phyloP scores from a whole-genome alignment of 2,113 vertebrate genomes.

The Gasterosteus aculeatus region DNA sequence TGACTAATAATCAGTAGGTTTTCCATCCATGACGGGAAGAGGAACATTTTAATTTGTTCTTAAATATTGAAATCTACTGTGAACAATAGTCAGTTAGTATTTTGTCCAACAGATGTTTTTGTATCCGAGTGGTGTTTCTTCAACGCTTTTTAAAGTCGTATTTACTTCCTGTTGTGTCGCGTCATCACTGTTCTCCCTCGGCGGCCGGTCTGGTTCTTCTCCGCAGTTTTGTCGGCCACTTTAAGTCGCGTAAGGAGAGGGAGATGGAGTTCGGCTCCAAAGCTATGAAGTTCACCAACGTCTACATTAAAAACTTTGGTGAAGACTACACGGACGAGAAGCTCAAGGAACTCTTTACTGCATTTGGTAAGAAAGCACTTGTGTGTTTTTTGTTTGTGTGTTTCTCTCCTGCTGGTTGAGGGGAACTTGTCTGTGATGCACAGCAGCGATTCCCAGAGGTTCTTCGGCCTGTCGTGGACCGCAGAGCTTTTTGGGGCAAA shows the following conservation, averaged over 20 bases:
- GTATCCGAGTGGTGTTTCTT: too few species aligned
- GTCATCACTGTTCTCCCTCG: neutral
- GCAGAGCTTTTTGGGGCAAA: too few species aligned
- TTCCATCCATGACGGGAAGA: neutral
- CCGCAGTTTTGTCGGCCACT: constrained; percentile 93
- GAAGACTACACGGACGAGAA: constrained; percentile 85
- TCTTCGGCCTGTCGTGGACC: too few species aligned
- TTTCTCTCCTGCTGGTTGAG: neutral
- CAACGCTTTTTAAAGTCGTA: too few species aligned
- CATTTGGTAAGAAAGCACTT: constrained; percentile 82
- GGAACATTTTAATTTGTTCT: neutral
- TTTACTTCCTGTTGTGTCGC: neutral
- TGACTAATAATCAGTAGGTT: neutral
- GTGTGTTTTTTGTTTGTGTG: neutral
- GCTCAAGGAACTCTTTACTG: constrained; percentile 87
- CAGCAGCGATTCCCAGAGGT: too few species aligned
- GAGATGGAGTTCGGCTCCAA: constrained; percentile 89
- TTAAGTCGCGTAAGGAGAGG: constrained; percentile 94
- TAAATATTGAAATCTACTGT: neutral
- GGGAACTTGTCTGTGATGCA: neutral
- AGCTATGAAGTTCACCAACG: constrained; percentile 91
- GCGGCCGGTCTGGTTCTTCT: constrained; percentile 14
- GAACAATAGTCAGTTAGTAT: neutral
- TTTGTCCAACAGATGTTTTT: neutral
- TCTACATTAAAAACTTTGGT: constrained; percentile 96